Evolutionary conservation across 64 coral and sea anemone genomes (phyloP), one percentile per base, ranked within the genome.

Genomic region (Hydrozoanthus tunicans): DNA sequence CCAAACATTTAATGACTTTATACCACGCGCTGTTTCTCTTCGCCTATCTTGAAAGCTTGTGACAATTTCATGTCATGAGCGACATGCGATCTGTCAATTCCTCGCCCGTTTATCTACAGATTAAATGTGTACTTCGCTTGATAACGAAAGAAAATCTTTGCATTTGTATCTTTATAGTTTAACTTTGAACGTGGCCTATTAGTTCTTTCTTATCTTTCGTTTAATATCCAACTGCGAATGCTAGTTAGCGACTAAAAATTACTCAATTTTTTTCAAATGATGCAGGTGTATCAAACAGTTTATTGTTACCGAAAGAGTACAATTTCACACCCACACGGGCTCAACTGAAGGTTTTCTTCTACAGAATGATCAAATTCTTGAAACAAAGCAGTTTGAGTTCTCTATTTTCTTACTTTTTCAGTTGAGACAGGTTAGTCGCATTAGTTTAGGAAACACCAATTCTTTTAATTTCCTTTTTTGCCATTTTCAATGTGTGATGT

Each of bases 91-190:
- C 20, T 91, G 93, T 84, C 93, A 94, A 43, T 58, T 78, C 5
- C 7, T 1, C 82, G 67, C 79, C 83, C 93, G 83, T 79, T 94
- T 94, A 90, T 66, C 51, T 78, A 77, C 57, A 90, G 89, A 93
- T 93, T 89, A 89, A 70, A 79, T 86, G 10, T 89, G 80, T 73
- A 67, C 80, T 74, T 52, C 56, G 7, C 69, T 78, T 82, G 93
- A 94, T 94, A 94, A 94, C 73, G 60, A 90, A 91, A 83, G 69
- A 59, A 90, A 91, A 64, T 63, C 58, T 90, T 61, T 64, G 54
- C 88, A 57, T 82, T 94, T 94, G 93, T 94, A 94, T 94, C 93
- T 83, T 90, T 94, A 70, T 94, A 78, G 88, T 91, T 94, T 94
- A 94, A 94, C 77, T 94, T 91, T 91, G 93, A 94, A 94, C 88